Conservation (phyloP, 2,888 invertebrate species). For the Diarsia mendica region DNA sequence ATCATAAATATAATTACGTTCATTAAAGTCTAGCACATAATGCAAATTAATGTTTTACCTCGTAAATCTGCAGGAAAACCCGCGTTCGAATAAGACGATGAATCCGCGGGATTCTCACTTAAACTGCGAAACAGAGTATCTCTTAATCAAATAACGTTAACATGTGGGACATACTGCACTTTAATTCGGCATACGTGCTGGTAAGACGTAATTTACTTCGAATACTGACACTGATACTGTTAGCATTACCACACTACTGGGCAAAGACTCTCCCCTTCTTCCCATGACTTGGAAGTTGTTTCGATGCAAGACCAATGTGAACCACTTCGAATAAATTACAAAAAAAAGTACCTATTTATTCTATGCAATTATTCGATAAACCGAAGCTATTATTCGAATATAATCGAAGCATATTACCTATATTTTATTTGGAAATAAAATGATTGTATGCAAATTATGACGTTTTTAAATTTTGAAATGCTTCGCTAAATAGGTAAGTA, state of each 20-base stretch:
- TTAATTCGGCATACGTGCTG: slow-evolving; percentile 25
- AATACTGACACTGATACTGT: too few relatives aligned
- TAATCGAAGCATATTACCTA: not conserved
- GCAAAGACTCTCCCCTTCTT: too few relatives aligned
- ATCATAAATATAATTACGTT: slow-evolving; percentile 56
- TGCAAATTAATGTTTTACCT: slow-evolving; percentile 53
- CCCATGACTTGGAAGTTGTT: too few relatives aligned
- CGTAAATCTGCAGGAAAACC: slow-evolving; percentile 49
- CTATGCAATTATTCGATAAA: slow-evolving; percentile 4
- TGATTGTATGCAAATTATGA: not conserved
- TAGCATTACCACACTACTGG: too few relatives aligned
- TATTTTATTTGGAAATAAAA: not conserved
- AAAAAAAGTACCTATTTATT: slow-evolving; percentile 20
- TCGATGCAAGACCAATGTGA: not conserved
- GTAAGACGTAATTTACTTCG: too few relatives aligned
- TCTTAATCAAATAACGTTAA: slow-evolving; percentile 79
- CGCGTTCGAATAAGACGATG: slow-evolving; percentile 70
- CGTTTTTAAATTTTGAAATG: slow-evolving; percentile 15
- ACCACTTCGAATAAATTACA: slow-evolving; percentile 18
- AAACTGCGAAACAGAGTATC: slow-evolving; percentile 70
- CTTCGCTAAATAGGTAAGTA: slow-evolving; percentile 7
- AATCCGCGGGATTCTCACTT: slow-evolving; percentile 74
- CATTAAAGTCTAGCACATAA: slow-evolving; percentile 49
- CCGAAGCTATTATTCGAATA: not conserved
- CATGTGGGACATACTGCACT: slow-evolving; percentile 70